Conservation (phyloP, 1,140 invertebrate species). For the Eumaeus atala region DNA sequence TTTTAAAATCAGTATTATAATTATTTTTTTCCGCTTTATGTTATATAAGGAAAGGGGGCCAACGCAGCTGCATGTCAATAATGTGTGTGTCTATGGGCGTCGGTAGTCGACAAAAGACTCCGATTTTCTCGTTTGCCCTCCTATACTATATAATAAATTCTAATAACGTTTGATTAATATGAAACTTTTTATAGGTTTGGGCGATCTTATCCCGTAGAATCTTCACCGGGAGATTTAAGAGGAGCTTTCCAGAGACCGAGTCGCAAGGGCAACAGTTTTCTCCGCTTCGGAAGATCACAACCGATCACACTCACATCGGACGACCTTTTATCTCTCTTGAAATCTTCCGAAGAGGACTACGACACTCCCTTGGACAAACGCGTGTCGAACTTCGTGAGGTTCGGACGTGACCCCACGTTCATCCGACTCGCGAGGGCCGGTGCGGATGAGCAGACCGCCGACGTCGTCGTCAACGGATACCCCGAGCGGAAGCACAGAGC, state of each 20-base stretch:
- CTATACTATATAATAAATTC: background rate
- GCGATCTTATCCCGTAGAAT: conserved; percentile 52
- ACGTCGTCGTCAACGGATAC: conserved; percentile 42
- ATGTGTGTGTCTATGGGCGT: too few relatives aligned
- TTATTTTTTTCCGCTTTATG: too few relatives aligned
- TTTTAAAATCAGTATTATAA: too few relatives aligned
- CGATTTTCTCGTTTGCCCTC: too few relatives aligned
- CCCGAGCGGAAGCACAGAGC: conserved; percentile 58
- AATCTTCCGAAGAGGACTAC: conserved; percentile 54
- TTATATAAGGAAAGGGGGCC: too few relatives aligned
- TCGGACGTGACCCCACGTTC: conserved; percentile 56
- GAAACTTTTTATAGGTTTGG: conserved; percentile 40
- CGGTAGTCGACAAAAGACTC: too few relatives aligned
- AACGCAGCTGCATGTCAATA: too few relatives aligned
- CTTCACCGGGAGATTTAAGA: conserved; percentile 53
- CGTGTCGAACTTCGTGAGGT: conserved; percentile 48
- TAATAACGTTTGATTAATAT: too few relatives aligned
- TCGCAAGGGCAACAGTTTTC: conserved; percentile 54
- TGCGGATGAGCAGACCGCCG: conserved; percentile 46
- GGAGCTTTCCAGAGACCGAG: conserved; percentile 44
- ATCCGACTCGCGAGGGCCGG: conserved; percentile 52
- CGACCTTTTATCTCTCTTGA: conserved; percentile 50
- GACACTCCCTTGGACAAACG: conserved; percentile 44
- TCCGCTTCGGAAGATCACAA: conserved; percentile 56
- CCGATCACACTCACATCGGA: conserved; percentile 49